phyloP scores from a whole-genome alignment of 2,113 vertebrate genomes.

The Micronycteris hirsuta region DNA sequence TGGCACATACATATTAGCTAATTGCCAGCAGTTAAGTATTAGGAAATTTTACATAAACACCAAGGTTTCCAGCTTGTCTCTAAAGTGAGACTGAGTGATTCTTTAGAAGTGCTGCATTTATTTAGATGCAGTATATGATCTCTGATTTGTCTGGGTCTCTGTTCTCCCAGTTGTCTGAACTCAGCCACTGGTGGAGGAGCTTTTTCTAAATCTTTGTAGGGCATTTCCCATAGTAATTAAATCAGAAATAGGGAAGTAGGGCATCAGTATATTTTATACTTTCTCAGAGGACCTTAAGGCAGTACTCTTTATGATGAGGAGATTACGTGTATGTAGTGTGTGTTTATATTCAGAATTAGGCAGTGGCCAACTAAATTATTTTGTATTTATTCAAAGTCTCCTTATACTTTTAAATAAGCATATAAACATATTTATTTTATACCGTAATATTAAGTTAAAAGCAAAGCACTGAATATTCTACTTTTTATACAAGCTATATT shows the following conservation, averaged over 20 bases:
- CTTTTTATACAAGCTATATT: neutral
- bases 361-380: neutral
- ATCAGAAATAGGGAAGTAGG: neutral
- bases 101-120: neutral
- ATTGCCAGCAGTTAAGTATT: neutral
- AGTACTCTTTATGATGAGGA: neutral
- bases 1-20: neutral
- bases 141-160: neutral
- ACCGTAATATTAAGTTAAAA: neutral
- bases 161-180: neutral
- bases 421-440: neutral
- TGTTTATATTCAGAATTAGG: neutral
- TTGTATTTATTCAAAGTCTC: neutral
- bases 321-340: neutral
- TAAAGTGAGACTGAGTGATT: neutral
- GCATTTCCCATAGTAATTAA: neutral
- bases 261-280: neutral
- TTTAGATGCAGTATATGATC: neutral
- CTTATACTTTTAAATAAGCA: neutral
- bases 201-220: neutral
- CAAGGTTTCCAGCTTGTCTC: neutral
- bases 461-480: neutral
- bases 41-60: neutral
- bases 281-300: neutral
- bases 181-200: neutral